Evolutionary conservation across 2,113 vertebrate species (phyloP).

Genomic region (Halcyon senegalensis): DNA sequence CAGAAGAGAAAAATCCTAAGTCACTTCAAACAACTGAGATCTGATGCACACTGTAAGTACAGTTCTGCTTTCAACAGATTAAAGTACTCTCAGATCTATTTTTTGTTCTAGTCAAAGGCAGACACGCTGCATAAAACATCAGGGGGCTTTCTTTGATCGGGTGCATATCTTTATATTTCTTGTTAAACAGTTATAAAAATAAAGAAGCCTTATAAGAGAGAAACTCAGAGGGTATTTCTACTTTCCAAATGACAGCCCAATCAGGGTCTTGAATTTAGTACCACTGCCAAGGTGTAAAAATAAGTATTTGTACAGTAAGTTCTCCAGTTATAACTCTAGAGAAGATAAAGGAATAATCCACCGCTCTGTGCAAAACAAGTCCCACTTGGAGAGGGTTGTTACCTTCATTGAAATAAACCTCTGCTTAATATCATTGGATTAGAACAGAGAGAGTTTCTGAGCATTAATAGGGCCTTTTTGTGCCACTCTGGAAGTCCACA

Average conservation of each 20-base stretch:
- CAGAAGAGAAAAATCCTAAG: constrained; percentile 3
- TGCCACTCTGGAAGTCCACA: constrained; percentile 24
- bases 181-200: constrained; percentile 53
- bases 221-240: constrained; percentile 25
- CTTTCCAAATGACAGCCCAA: neutral
- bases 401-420: constrained; percentile 9
- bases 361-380: neutral
- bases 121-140: constrained; percentile 37
- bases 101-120: constrained; percentile 62
- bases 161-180: constrained; percentile 22
- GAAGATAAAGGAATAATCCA: constrained; percentile 11
- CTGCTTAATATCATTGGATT: constrained; percentile 7
- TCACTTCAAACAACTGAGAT: constrained; percentile 45
- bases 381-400: neutral
- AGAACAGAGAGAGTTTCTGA: neutral
- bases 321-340: neutral
- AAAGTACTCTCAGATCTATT: constrained; percentile 62
- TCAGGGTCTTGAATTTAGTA: neutral
- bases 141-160: constrained; percentile 61
- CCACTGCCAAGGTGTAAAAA: neutral
- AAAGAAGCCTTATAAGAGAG: neutral
- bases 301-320: constrained; percentile 9
- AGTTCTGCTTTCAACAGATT: constrained; percentile 56
- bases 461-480: constrained; percentile 15
- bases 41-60: constrained; percentile 11